Evolutionary conservation across 2,113 vertebrate genomes (phyloP), one percentile per base, ranked within the genome.

Genomic region (Microtus ochrogaster): DNA sequence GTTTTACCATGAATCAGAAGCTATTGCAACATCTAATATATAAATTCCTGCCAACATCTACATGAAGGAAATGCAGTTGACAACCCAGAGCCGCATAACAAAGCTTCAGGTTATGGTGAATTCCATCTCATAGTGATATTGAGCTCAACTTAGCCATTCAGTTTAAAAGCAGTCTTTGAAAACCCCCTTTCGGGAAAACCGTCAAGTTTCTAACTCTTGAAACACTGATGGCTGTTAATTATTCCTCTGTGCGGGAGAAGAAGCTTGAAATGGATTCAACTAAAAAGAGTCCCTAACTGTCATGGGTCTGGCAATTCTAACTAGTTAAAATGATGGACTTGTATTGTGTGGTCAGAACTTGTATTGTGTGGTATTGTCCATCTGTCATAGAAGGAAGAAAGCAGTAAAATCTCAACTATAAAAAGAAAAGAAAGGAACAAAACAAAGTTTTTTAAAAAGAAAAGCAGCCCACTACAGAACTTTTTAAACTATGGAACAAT

Each of bases 1-100:
- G 36, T 72, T 93, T 84, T 65, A 79, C 16, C 76, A 94, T 85
- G 13, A 94, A 93, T 44, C 28, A 44, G 55, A 95, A 96, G 84
- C n/a, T 61, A 91, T 26, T 63, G 19, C 26, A 94, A 91, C 77
- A 72, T 81, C 39, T 24, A 17, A 33, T 78, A 89, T 58, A 90
- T 36, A 95, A 66, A 90, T 70, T 33, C 19, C 36, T 72, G 30
- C 14, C n/a, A 39, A 52, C 36, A 24, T 39, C 36, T 24, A 26
- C 24, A 61, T 39, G 10, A 82, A 24, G 21, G 1, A 2, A 82
- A 61, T 55, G 28, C 2, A 22, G 77, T 36, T 79, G 9, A 79
- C 7, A 79, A 55, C 30, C 8, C 12, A 2, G 30, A 79, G 17
- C 4, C 21, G 9, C 17, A 3, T 22, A 55, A 79, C 17, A 19